Percentiles rank a stretch among this genome's conserved stretches.
Evolutionary conservation across 2,888 invertebrate genomes (phyloP).

Genomic region (Clanis bilineata): DNA sequence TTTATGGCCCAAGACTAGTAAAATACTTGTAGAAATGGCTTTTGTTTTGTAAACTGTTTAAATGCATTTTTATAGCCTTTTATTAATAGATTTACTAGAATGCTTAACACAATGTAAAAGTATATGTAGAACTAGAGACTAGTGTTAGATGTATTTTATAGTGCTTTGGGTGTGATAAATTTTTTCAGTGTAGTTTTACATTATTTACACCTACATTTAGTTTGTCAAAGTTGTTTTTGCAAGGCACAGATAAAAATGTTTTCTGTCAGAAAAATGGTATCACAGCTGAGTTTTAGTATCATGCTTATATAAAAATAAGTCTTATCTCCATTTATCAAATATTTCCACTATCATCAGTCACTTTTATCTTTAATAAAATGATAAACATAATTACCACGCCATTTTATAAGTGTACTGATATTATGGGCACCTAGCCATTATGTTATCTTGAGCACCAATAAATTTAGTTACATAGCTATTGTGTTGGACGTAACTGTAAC

Average conservation of each 20-base stretch:
- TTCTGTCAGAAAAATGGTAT: background rate
- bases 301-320: slow-evolving; percentile 29
- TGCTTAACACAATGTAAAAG: too few relatives aligned
- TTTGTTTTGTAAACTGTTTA: too few relatives aligned
- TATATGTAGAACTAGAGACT: too few relatives aligned
- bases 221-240: too few relatives aligned
- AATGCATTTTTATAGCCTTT: too few relatives aligned
- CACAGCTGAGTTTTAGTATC: background rate
- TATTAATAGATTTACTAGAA: too few relatives aligned
- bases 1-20: too few relatives aligned
- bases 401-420: slow-evolving; percentile 25
- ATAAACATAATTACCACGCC: slow-evolving; percentile 35
- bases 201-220: background rate
- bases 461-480: slow-evolving; percentile 25
- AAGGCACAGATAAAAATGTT: background rate
- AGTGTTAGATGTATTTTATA: too few relatives aligned
- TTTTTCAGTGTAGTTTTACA: background rate
- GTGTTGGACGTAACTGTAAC: too few relatives aligned
- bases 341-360: slow-evolving; percentile 57
- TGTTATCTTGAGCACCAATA: slow-evolving; percentile 25
- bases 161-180: too few relatives aligned
- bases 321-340: slow-evolving; percentile 53
- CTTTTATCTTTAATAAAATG: slow-evolving; percentile 56
- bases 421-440: slow-evolving; percentile 28
- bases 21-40: too few relatives aligned